A percentile compares a stretch with the other conserved stretches of the same genome.
These are phyloP conservation scores for Meles meles DNA, from an alignment of 2,113 vertebrate species.

Conservation along the genomic window DNA sequence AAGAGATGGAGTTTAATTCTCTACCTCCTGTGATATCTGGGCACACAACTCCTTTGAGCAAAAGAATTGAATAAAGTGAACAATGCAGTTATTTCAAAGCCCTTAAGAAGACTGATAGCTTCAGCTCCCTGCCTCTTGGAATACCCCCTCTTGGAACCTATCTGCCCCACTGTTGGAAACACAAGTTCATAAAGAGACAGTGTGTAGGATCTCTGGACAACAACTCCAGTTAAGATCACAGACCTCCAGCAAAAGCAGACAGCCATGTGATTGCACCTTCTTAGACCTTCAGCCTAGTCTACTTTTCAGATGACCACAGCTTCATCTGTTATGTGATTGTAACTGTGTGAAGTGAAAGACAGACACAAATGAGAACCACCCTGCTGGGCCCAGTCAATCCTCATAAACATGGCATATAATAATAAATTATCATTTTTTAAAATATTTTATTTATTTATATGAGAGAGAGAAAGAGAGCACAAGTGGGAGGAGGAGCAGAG, in stretches of 20 bases:
- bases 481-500: no score
- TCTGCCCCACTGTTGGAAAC: background rate
- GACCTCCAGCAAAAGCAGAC: background rate
- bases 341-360: background rate
- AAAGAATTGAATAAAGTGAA: background rate
- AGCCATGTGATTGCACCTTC: background rate
- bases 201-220: background rate
- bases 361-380: background rate
- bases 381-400: background rate
- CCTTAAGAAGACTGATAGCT: background rate
- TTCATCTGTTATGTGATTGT: background rate
- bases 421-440: background rate
- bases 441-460: no score
- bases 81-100: background rate
- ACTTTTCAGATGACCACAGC: background rate
- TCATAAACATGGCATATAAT: background rate
- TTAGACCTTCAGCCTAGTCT: background rate
- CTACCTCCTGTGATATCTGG: background rate
- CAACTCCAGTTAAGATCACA: background rate
- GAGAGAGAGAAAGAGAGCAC: no score
- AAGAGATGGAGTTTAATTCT: background rate
- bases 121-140: background rate
- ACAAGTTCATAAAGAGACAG: background rate
- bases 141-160: background rate
- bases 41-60: background rate